Evolutionary conservation across 2,888 invertebrate species (phyloP).

Genomic region (Pantelozetes paolii): DNA sequence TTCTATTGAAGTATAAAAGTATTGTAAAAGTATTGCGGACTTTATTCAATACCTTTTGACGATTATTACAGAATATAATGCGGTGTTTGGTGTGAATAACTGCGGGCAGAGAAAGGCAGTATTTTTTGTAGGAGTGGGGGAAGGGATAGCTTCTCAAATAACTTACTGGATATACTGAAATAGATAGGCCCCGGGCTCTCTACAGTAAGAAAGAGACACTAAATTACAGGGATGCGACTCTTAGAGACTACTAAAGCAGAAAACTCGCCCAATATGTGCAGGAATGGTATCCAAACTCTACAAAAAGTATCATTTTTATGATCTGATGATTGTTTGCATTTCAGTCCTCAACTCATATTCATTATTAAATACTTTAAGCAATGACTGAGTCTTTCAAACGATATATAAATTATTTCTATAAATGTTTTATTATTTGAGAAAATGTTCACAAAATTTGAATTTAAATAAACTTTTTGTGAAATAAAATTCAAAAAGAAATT

Average conservation of each 20-base stretch:
- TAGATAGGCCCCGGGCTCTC: conserved; percentile 19
- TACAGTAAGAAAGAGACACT: conserved; percentile 16
- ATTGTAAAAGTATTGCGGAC: background rate
- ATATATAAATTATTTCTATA: background rate
- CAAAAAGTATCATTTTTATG: conserved; percentile 22
- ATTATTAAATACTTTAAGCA: background rate
- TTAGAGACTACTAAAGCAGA: conserved; percentile 11
- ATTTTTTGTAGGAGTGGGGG: conserved; percentile 33
- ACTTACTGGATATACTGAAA: conserved; percentile 33
- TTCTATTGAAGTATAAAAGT: background rate
- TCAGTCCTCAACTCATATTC: background rate
- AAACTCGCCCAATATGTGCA: conserved; percentile 21
- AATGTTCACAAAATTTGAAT: no score
- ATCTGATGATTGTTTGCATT: background rate
- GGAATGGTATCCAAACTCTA: conserved; percentile 3
- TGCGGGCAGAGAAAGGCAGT: conserved; percentile 31
- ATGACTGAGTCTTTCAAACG: background rate
- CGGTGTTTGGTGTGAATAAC: conserved; percentile 30
- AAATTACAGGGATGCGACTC: conserved; percentile 27
- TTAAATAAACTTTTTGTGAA: no score
- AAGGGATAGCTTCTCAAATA: conserved; percentile 24
- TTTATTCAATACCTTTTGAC: background rate
- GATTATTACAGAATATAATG: conserved; percentile 30
- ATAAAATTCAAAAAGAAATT: no score
- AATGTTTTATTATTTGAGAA: no score